phyloP scores from a whole-genome alignment of 2,113 vertebrate genomes.

The Peucedramus taeniatus region DNA sequence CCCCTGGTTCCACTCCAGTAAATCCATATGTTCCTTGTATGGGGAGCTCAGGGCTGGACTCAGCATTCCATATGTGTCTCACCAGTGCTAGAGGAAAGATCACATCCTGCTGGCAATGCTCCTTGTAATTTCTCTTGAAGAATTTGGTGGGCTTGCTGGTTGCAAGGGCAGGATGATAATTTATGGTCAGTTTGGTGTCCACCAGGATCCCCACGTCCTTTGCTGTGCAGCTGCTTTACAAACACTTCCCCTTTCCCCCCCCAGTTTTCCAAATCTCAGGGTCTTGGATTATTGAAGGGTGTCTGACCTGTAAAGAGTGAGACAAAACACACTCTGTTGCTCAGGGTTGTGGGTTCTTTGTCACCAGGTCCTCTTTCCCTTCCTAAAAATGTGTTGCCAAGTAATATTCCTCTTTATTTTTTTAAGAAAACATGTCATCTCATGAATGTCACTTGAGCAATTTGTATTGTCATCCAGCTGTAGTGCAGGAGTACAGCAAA shows the following conservation, averaged over 20 bases:
- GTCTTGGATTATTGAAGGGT: neutral
- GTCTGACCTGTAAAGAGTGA: fast-evolving
- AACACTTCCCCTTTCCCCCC: neutral
- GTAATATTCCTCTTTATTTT: neutral
- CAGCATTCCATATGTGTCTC: neutral
- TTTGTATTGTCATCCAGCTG: neutral
- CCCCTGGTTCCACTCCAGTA: neutral
- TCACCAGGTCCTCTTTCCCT: neutral
- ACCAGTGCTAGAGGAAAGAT: neutral
- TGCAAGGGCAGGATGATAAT: fast-evolving
- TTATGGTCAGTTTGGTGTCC: neutral
- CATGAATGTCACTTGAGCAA: neutral
- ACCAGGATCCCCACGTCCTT: neutral
- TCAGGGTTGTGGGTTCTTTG: neutral
- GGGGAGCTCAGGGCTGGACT: neutral
- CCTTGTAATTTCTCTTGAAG: neutral
- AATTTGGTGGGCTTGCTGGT: neutral
- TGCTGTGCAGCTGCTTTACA: neutral
- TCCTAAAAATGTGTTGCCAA: neutral
- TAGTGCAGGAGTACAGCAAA: neutral
- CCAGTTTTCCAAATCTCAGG: neutral
- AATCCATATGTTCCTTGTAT: neutral
- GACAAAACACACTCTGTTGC: neutral
- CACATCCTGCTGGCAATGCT: neutral
- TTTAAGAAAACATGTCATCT: neutral